Evolutionary conservation across 1,140 invertebrate genomes (phyloP).

Genomic region (Leptonema lineaticorne): DNA sequence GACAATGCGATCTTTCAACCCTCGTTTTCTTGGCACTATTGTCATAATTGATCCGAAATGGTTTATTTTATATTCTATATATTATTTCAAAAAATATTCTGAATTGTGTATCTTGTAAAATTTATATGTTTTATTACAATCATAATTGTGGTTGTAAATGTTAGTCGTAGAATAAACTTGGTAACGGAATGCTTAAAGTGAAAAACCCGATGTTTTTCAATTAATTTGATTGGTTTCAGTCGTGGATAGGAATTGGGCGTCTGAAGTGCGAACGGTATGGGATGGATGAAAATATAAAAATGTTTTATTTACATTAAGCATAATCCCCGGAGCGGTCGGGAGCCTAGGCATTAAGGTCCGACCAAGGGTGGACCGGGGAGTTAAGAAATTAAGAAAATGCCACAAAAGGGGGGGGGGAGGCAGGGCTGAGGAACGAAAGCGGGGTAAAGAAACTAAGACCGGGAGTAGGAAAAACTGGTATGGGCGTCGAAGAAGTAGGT

Average conservation of each 20-base stretch:
- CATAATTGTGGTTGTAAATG: too few relatives aligned
- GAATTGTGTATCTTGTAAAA: too few relatives aligned
- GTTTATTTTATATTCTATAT: too few relatives aligned
- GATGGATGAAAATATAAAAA: not conserved
- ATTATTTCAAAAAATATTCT: too few relatives aligned
- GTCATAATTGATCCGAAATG: too few relatives aligned
- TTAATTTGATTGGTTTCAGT: not conserved
- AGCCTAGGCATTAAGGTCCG: slow-evolving; percentile 18
- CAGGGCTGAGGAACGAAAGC: not conserved
- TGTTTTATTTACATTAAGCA: slow-evolving; percentile 31
- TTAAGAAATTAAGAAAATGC: slow-evolving; percentile 42
- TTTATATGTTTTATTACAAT: too few relatives aligned
- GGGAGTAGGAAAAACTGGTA: not conserved
- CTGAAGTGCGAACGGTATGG: not conserved
- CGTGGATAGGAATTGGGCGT: not conserved
- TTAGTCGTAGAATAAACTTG: too few relatives aligned
- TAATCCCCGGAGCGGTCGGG: slow-evolving; percentile 24
- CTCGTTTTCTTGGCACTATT: too few relatives aligned
- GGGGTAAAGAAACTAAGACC: too few relatives aligned
- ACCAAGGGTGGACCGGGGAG: slow-evolving; percentile 26
- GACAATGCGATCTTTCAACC: too few relatives aligned
- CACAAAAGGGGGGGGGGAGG: slow-evolving; percentile 12
- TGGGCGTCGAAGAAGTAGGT: not conserved
- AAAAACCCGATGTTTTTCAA: not conserved
- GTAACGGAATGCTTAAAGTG: too few relatives aligned